phyloP scores from a whole-genome alignment of 2,888 invertebrate species.

The Sinhomidia bicolor region DNA sequence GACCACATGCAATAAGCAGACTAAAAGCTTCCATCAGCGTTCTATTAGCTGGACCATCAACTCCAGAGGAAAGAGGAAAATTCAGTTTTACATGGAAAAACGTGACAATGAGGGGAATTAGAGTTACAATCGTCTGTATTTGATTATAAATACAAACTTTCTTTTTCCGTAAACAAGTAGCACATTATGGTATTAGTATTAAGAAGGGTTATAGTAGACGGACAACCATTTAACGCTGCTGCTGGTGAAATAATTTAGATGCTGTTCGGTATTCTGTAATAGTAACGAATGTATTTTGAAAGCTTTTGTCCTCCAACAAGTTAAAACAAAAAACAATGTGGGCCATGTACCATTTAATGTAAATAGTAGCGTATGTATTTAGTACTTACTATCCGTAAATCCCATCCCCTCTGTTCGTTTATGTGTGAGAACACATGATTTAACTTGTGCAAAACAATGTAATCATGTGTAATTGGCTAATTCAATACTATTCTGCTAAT shows the following conservation, averaged over 20 bases:
- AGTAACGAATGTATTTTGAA: too few relatives aligned
- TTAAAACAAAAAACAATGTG: too few relatives aligned
- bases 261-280: too few relatives aligned
- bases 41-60: conserved; percentile 2
- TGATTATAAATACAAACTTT: conserved; percentile 6
- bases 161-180: background rate
- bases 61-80: conserved; percentile 43
- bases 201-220: too few relatives aligned
- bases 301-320: too few relatives aligned
- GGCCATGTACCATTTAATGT: background rate
- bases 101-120: conserved; percentile 6
- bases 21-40: background rate
- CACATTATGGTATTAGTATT: too few relatives aligned
- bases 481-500: background rate
- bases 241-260: too few relatives aligned
- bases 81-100: too few relatives aligned
- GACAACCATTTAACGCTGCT: background rate
- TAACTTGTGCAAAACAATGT: conserved; percentile 4
- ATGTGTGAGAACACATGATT: background rate
- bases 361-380: background rate
- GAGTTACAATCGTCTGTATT: background rate
- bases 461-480: conserved; percentile 26
- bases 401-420: background rate
- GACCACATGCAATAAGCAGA: conserved; percentile 16
- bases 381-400: background rate